Evolutionary conservation across 2,888 invertebrate genomes (phyloP), one percentile per base, ranked within the genome.

Genomic region (Stenchaetothrips biformis): DNA sequence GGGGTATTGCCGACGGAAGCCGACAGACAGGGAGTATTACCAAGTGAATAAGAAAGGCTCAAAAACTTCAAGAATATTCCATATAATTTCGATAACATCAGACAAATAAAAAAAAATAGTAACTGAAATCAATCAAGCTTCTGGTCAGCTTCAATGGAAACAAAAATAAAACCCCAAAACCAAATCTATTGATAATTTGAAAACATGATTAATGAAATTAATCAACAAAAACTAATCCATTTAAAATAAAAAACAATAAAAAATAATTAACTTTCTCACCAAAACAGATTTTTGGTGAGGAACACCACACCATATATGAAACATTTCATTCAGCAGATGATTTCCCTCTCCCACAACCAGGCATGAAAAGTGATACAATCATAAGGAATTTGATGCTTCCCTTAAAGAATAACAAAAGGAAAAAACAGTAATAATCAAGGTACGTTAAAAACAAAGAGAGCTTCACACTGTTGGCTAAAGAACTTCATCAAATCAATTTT

Each of bases 241-340:
- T 74, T 25, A 74, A 74, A 74, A 74, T 74, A 74, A 74, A 25
- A 74, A 74, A 74, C 67, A 74, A 74, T 74, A 74, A 74, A 74
- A 74, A 74, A 25, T 21, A 11, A 25, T 25, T 37, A 7, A 74
- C 21, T 25, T 74, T 25, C 21, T 74, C 25, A 74, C 67, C 67
- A 74, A 74, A 11, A 25, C 7, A 21, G 7, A 25, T 74, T 25
- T 11, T 25, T 11, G 11, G 53, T 53, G 53, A 74, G 25, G 21
- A 25, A 7, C 25, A 74, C n/a, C 67, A 25, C 21, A 74, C 67
- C 53, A 25, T n/a, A n/a, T n/a, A n/a, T 25, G 11, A 25, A 25
- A 74, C 67, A 74, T 74, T 74, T 74, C 67, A 74, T 74, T 25
- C 25, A 74, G 25, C 11, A 25, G 67, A 74, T 74, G 67, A 74